These are phyloP conservation scores for Noctua comes DNA, from an alignment of 2,888 invertebrate genomes.

Conservation along the genomic window DNA sequence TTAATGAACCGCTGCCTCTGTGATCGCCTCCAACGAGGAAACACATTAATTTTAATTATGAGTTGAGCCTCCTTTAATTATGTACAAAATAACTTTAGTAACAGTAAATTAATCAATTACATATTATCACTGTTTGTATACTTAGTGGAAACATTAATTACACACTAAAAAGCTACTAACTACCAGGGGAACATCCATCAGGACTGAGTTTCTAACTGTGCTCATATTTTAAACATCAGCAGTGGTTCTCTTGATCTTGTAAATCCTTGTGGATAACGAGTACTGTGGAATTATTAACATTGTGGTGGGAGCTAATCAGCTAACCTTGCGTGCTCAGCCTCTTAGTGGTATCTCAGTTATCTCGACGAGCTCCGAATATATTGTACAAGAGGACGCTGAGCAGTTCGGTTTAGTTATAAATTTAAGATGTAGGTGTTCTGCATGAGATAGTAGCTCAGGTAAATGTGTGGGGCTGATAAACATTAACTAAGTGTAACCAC, in stretches of 20 bases:
- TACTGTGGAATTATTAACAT: background rate
- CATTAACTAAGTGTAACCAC: background rate
- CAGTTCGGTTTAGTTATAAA: constrained; percentile 10
- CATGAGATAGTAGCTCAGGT: background rate
- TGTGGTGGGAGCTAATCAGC: background rate
- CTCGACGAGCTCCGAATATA: constrained; percentile 11
- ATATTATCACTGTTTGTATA: background rate
- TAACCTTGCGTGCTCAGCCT: background rate
- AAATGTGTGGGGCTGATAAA: background rate
- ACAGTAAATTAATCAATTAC: background rate
- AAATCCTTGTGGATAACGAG: constrained; percentile 15
- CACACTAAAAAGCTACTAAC: background rate
- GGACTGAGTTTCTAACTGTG: background rate
- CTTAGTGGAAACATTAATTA: background rate
- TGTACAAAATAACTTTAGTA: background rate
- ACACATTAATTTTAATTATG: constrained; percentile 3
- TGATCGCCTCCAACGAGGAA: background rate
- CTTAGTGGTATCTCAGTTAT: constrained; percentile 18
- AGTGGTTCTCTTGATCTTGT: constrained; percentile 17
- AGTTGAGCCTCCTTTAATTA: background rate
- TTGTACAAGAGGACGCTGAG: background rate
- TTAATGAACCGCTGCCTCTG: background rate
- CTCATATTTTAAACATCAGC: background rate
- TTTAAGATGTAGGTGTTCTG: background rate
- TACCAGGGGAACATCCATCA: background rate